A percentile compares a stretch with the other conserved stretches of the same genome.
Conservation (phyloP, 2,797 vertebrate species). For the Tolypeutes matacus region DNA sequence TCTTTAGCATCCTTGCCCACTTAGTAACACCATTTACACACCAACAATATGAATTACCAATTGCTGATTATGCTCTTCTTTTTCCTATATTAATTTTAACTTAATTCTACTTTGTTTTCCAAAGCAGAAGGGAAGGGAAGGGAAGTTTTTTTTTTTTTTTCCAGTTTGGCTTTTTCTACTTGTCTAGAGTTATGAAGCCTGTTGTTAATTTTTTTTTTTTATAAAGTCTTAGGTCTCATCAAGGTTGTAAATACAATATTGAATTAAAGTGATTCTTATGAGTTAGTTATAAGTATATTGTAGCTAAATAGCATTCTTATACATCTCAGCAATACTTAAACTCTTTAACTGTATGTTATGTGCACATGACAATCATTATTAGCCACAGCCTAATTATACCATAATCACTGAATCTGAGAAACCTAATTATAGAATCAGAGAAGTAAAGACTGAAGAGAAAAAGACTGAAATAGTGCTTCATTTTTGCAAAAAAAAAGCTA, state of each 20-base stretch:
- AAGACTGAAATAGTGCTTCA: background rate
- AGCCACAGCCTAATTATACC: constrained; percentile 44
- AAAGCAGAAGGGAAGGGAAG: too few species aligned
- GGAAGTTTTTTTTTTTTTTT: background rate
- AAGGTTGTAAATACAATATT: background rate
- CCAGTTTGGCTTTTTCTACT: background rate
- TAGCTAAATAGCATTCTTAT: background rate
- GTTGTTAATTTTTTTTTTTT: background rate
- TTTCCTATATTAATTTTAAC: constrained; percentile 35
- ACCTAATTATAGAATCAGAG: constrained; percentile 57
- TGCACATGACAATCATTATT: constrained; percentile 65
- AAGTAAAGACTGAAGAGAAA: constrained; percentile 41
- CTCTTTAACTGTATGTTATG: background rate
- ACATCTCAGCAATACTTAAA: background rate
- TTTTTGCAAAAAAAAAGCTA: background rate
- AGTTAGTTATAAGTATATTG: background rate
- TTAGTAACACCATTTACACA: background rate
- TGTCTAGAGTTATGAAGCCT: constrained; percentile 2
- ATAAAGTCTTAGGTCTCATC: background rate
- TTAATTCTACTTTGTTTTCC: constrained; percentile 36
- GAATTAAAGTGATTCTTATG: background rate
- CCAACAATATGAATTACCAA: background rate
- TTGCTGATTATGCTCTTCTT: background rate
- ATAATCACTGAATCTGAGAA: constrained; percentile 61
- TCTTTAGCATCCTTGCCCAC: constrained; percentile 29